Evolutionary conservation across 2,888 invertebrate species (phyloP).

Genomic region (Sesia apiformis): DNA sequence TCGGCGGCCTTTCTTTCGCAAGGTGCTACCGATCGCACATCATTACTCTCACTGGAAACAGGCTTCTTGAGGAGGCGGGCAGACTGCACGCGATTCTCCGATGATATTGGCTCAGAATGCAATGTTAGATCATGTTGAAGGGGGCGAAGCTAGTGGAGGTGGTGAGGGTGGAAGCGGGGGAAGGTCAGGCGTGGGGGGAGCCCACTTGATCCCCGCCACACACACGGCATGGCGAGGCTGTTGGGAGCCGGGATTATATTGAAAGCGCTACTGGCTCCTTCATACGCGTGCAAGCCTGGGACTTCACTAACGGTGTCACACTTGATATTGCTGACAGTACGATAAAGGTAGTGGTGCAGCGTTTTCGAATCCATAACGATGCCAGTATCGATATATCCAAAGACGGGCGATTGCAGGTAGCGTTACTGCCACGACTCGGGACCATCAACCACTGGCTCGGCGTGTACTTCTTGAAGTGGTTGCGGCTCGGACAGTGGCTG

Average conservation of each 20-base stretch:
- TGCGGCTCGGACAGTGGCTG: constrained; percentile 83
- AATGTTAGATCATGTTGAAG: constrained; percentile 52
- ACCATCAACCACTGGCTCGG: constrained; percentile 83
- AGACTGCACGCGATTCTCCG: no score
- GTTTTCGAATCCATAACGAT: constrained; percentile 91
- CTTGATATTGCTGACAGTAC: constrained; percentile 83
- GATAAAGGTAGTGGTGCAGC: constrained; percentile 84
- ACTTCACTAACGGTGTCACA: constrained; percentile 80
- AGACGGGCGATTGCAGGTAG: constrained; percentile 84
- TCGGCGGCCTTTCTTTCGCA: no score
- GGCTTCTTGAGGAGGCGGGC: no score
- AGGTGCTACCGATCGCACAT: no score
- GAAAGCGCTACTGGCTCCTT: constrained; percentile 76
- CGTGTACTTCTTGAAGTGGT: constrained; percentile 85
- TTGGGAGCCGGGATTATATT: constrained; percentile 61
- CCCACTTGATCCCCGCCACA: constrained; percentile 29
- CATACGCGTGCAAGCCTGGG: constrained; percentile 91
- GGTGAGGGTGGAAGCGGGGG: constrained; percentile 5
- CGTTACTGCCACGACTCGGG: constrained; percentile 79
- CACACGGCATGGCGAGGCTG: constrained; percentile 50
- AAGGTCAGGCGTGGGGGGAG: constrained; percentile 16
- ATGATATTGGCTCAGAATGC: constrained; percentile 45
- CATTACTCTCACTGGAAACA: no score
- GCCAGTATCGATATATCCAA: constrained; percentile 89
- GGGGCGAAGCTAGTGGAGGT: constrained; percentile 54